Conservation (phyloP, 2,113 vertebrate species). For the Nothobranchius furzeri region DNA sequence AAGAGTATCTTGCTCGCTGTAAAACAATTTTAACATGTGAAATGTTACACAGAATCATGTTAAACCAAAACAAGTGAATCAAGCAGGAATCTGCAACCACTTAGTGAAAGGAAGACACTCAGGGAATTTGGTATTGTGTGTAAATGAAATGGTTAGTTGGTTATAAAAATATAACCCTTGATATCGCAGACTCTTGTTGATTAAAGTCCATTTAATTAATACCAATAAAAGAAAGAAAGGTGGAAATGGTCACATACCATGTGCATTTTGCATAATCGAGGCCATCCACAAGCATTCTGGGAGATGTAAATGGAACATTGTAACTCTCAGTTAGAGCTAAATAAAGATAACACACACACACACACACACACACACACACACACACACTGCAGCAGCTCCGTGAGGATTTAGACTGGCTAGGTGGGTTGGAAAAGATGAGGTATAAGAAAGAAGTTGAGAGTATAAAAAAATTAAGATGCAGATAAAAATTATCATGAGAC, state of each 20-base stretch:
- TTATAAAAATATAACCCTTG: too few relatives aligned
- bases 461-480: slow-evolving; percentile 1
- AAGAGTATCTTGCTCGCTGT: background rate
- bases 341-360: slow-evolving; percentile 41
- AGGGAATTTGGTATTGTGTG: too few relatives aligned
- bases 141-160: too few relatives aligned
- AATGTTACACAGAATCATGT: background rate
- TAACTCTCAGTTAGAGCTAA: slow-evolving; percentile 48
- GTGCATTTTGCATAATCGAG: slow-evolving; percentile 48
- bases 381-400: background rate
- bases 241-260: slow-evolving; percentile 17
- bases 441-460: background rate
- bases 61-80: background rate
- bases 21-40: background rate
- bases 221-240: background rate
- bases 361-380: too few relatives aligned
- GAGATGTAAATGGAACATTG: slow-evolving; percentile 55
- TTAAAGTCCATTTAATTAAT: too few relatives aligned
- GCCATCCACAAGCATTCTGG: slow-evolving; percentile 42
- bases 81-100: too few relatives aligned
- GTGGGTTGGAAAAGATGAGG: slow-evolving; percentile 12
- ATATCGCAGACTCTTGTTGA: too few relatives aligned
- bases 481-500: background rate
- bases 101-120: too few relatives aligned
- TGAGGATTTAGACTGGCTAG: slow-evolving; percentile 29